Base-by-base conservation (phyloP, 1,140 invertebrate species). In the Phortica variegata region DNA sequence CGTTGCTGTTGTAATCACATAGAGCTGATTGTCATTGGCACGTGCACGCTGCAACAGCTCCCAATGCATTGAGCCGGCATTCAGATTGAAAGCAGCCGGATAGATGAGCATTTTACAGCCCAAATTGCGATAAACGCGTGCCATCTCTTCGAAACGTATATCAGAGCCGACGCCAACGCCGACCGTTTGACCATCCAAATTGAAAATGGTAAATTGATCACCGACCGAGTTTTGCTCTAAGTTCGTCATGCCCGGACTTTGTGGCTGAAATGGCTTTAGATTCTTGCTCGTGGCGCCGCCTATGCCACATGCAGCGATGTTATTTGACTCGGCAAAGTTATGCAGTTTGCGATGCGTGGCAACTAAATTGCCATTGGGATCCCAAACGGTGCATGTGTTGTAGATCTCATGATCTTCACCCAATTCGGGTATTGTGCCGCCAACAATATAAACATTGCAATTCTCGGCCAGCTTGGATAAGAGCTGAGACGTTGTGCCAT, bases 101-200 rank as follows among this genome's bases (percentile, higher is more conserved):
- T 94, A 96, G 8, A 97, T 78, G 12, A 95, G 73, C 60, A 95
- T 77, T 43, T 91, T 83, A 65, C 92, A 95, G 3, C 90, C 90
- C 74, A 81, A 73, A 38, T 87, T 84, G 13, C 89, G 79, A 78
- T 95, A 95, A 1, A 94, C 58, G 43, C 87, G 82, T 1, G 91
- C 91, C 81, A 97, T 81, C 78, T 95, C 91, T 49, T 90, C 83
- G 77, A 97, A 98, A 33, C 94, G 78, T 15, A 97, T 83, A 76
- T 98, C 95, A 72, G 97, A 97, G 63, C 95, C 97, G 60, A 98
- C 95, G 2, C 91, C 93, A 44, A 97, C 65, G 1, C 95, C 95
- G 54, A 97, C 81, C 79, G 87, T 92, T 29, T 88, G 85, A 3
- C 81, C 83, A 43, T 85, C 80, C 9, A 87, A 83, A 16, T 89